phyloP scores from a whole-genome alignment of 2,797 vertebrate species.

The Dryobates pubescens region DNA sequence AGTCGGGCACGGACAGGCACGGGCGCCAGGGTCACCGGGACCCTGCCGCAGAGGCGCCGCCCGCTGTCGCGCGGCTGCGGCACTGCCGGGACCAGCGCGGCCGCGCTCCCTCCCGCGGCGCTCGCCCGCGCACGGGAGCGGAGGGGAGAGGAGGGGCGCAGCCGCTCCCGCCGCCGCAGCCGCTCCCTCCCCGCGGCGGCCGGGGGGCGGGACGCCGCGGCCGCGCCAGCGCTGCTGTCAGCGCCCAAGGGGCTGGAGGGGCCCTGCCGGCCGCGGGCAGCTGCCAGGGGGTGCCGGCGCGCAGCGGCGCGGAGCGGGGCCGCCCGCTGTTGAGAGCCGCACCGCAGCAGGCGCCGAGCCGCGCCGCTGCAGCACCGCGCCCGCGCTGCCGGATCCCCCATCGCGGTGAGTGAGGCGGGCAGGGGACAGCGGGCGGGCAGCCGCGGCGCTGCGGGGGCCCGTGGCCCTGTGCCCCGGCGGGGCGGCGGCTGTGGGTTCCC shows the following conservation, averaged over 20 bases:
- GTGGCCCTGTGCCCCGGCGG: not conserved
- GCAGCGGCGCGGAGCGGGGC: not conserved
- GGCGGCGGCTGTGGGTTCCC: not conserved
- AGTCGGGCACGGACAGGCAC: not conserved
- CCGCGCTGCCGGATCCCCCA: not conserved
- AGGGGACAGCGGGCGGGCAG: not conserved
- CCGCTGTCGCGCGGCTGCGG: not conserved
- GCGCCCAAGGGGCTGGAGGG: not conserved
- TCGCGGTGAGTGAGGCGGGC: not conserved
- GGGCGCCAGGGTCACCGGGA: not conserved
- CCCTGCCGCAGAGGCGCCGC: not conserved
- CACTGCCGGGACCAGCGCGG: not conserved
- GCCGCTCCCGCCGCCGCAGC: not conserved
- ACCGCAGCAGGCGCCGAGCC: not conserved
- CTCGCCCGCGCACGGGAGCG: not conserved
- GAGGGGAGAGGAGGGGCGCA: not conserved
- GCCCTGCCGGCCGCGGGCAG: not conserved
- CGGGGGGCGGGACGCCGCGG: not conserved
- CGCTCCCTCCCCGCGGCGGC: not conserved
- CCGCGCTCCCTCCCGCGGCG: not conserved
- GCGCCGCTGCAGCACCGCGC: not conserved
- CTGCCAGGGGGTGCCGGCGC: not conserved
- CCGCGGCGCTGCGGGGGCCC: not conserved
- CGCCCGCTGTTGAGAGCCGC: not conserved
- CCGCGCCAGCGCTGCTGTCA: not conserved